Evolutionary conservation across 2,113 vertebrate genomes (phyloP).

Genomic region (Tragelaphus imberbis): DNA sequence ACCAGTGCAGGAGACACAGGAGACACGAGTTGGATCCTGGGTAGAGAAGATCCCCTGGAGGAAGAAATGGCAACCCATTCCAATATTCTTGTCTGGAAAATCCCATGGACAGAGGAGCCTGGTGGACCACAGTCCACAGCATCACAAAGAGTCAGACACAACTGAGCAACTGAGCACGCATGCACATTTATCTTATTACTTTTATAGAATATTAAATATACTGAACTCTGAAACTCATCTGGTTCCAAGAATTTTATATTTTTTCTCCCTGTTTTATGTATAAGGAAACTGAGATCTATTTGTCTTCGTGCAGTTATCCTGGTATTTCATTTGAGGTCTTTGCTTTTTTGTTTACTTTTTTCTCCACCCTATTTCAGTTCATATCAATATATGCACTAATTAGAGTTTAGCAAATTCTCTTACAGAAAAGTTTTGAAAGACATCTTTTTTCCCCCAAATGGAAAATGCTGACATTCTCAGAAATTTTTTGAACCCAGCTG

Average conservation of each 20-base stretch:
- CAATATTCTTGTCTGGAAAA: neutral
- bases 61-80: neutral
- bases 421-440: conserved; percentile 38
- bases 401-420: conserved; percentile 49
- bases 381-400: neutral
- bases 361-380: neutral
- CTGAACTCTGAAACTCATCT: neutral
- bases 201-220: conserved; percentile 17
- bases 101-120: neutral
- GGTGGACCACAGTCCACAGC: neutral
- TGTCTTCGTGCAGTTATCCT: neutral
- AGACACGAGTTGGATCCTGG: fast-evolving
- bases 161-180: neutral
- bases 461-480: conserved; percentile 56
- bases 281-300: neutral
- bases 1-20: neutral
- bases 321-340: neutral
- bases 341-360: neutral
- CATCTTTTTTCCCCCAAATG: conserved; percentile 15
- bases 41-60: neutral
- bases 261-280: neutral
- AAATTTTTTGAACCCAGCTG: conserved; percentile 49
- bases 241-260: neutral
- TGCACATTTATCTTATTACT: neutral
- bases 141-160: neutral